Evolutionary conservation across 1,140 invertebrate species (phyloP).

Genomic region (Campoletis sonorensis): DNA sequence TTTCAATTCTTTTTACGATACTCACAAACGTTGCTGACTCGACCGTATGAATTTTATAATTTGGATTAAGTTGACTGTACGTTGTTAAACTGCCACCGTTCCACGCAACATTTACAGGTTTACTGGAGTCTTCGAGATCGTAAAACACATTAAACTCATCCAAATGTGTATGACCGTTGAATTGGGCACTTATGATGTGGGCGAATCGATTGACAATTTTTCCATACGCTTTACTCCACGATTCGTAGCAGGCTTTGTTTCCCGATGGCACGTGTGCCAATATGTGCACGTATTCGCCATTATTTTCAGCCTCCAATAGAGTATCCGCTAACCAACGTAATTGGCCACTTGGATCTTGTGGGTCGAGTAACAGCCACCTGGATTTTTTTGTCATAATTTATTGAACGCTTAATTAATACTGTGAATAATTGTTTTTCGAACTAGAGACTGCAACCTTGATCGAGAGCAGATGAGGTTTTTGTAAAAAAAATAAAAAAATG

Average conservation of each 20-base stretch:
- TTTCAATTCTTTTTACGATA: constrained; percentile 4
- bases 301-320: constrained; percentile 83
- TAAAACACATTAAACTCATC: constrained; percentile 86
- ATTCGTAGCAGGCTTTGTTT: constrained; percentile 80
- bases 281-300: constrained; percentile 87
- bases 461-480: too few species aligned
- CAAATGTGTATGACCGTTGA: constrained; percentile 88
- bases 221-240: constrained; percentile 82
- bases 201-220: constrained; percentile 80
- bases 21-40: constrained; percentile 81
- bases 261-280: constrained; percentile 90
- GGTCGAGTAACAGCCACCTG: constrained; percentile 81
- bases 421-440: too few species aligned
- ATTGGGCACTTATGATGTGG: constrained; percentile 85
- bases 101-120: constrained; percentile 83
- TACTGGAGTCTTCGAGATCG: constrained; percentile 70
- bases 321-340: constrained; percentile 86
- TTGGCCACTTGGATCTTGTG: constrained; percentile 82
- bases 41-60: constrained; percentile 86
- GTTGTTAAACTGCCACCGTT: constrained; percentile 86
- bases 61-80: constrained; percentile 84
- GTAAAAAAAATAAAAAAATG: too few species aligned
- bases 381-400: not conserved
- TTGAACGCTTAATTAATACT: too few species aligned
- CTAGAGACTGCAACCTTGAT: too few species aligned